These are phyloP conservation scores for Passer domesticus DNA, from an alignment of 2,113 vertebrate genomes.

Conservation along the genomic window DNA sequence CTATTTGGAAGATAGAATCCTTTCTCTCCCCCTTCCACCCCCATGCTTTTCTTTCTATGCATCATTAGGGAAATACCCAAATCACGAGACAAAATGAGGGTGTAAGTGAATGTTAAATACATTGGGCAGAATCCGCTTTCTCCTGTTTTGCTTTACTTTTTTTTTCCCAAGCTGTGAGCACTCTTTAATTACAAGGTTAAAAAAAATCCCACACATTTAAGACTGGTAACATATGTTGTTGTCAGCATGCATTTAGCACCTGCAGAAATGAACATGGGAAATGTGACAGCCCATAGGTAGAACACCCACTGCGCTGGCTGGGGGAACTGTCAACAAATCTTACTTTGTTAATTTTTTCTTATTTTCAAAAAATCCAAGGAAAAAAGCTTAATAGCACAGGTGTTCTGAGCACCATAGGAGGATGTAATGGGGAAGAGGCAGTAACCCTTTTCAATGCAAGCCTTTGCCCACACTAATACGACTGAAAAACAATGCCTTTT, in stretches of 20 bases:
- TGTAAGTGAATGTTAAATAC: not conserved
- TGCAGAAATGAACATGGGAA: slow-evolving; percentile 78
- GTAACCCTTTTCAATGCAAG: slow-evolving; percentile 25
- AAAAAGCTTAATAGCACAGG: slow-evolving; percentile 42
- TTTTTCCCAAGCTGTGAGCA: slow-evolving; percentile 44
- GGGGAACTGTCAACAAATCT: slow-evolving; percentile 77
- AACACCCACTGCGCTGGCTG: slow-evolving; percentile 62
- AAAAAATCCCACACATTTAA: slow-evolving; percentile 50
- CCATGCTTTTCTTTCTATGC: not conserved
- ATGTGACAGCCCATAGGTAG: slow-evolving; percentile 76
- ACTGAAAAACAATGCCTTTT: not conserved
- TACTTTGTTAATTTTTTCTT: slow-evolving; percentile 80
- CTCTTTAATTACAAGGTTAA: slow-evolving; percentile 75
- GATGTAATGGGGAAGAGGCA: slow-evolving; percentile 20
- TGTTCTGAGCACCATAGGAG: slow-evolving; percentile 44
- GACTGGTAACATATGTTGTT: slow-evolving; percentile 84
- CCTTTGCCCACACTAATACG: not conserved
- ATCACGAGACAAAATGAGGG: not conserved
- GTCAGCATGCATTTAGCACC: slow-evolving; percentile 84
- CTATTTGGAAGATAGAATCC: not conserved
- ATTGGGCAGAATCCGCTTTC: slow-evolving; percentile 66
- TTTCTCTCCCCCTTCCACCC: not conserved
- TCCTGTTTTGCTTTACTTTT: slow-evolving; percentile 58
- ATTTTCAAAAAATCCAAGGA: slow-evolving; percentile 65
- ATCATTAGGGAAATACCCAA: slow-evolving; percentile 35